phyloP scores from a whole-genome alignment of 1,140 invertebrate species.

The Elysia chlorotica region DNA sequence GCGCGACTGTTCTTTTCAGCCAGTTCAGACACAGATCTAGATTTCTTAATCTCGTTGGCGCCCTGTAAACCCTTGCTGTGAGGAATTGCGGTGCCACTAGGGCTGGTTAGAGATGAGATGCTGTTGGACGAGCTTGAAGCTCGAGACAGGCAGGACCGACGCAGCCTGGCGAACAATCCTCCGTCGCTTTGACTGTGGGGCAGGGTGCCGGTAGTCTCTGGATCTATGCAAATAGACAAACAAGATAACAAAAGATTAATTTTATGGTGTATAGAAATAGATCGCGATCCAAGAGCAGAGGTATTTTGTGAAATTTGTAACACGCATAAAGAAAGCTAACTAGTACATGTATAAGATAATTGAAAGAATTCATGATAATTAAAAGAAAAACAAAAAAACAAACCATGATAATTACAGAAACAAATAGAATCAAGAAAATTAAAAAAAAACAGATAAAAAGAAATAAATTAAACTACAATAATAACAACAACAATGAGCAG shows the following conservation, averaged over 20 bases:
- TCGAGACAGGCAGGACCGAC: conserved; percentile 31
- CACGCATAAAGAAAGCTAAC: background rate
- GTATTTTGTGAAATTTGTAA: background rate
- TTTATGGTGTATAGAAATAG: background rate
- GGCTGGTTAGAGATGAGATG: background rate
- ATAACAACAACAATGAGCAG: no score
- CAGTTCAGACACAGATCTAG: no score
- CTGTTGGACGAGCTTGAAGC: conserved; percentile 18
- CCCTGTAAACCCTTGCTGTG: no score
- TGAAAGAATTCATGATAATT: background rate
- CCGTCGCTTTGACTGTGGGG: conserved; percentile 40
- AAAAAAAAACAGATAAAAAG: no score
- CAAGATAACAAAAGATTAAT: background rate
- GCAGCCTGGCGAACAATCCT: conserved; percentile 33
- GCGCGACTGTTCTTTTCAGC: no score
- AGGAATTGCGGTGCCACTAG: background rate
- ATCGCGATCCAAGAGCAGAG: background rate
- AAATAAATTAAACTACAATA: no score
- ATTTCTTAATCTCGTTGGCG: no score
- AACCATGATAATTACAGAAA: no score
- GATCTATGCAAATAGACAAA: background rate
- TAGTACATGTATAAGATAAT: background rate
- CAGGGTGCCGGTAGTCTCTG: background rate
- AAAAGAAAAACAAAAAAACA: background rate
- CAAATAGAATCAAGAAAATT: no score